phyloP scores from a whole-genome alignment of 2,888 invertebrate species.

The Drosophila basisetae region DNA sequence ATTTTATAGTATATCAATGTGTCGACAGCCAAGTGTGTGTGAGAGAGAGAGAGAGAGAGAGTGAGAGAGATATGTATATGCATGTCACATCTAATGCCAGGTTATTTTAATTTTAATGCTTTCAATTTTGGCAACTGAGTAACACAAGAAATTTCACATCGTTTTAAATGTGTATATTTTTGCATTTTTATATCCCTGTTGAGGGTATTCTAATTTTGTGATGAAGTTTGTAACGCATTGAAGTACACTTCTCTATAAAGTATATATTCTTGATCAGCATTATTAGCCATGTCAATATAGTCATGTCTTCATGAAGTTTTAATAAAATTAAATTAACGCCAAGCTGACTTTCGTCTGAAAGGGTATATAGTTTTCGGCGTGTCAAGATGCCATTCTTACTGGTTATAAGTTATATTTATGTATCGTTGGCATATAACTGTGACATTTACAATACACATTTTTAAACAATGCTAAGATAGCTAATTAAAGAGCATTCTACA shows the following conservation, averaged over 20 bases:
- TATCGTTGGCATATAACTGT: not conserved
- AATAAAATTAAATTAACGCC: no score
- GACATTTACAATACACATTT: not conserved
- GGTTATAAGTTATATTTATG: not conserved
- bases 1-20: conserved; percentile 3
- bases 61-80: not conserved
- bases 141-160: conserved; percentile 39
- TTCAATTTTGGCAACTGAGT: conserved; percentile 25
- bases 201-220: not conserved
- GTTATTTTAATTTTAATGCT: conserved; percentile 49
- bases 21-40: conserved; percentile 26
- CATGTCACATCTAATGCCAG: conserved; percentile 38
- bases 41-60: not conserved
- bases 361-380: not conserved
- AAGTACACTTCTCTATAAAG: no score
- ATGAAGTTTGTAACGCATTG: not conserved
- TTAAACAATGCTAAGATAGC: not conserved
- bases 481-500: not conserved
- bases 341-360: no score
- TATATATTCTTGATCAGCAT: no score
- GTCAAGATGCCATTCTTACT: not conserved
- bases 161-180: conserved; percentile 7
- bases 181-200: not conserved
- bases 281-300: no score
- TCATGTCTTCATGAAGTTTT: no score